phyloP scores from a whole-genome alignment of 1,140 invertebrate genomes.

The Harlomillsia oculata region DNA sequence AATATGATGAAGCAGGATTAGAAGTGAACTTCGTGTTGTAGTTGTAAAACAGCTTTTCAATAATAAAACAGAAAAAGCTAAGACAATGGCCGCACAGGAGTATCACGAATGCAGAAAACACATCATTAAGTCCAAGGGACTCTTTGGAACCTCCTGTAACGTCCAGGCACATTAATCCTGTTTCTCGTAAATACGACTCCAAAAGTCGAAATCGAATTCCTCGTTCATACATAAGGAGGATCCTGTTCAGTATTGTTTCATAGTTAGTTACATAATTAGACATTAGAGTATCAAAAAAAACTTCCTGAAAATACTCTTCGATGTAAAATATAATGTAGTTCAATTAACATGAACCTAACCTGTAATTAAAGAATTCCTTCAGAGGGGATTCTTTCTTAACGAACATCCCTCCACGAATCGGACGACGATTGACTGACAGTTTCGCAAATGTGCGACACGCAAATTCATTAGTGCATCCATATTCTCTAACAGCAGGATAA shows the following conservation, averaged over 20 bases:
- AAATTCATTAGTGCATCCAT: not conserved
- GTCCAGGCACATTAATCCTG: not conserved
- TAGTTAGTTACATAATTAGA: not conserved
- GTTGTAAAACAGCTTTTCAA: not conserved
- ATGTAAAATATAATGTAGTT: not conserved
- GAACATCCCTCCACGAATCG: conserved; percentile 1
- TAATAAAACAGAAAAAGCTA: not conserved
- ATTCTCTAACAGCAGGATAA: not conserved
- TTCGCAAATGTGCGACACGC: not conserved
- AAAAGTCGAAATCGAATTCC: not conserved
- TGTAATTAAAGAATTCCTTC: conserved; percentile 3
- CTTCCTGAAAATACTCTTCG: not conserved
- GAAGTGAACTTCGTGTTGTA: not conserved
- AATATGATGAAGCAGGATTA: not conserved
- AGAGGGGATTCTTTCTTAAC: not conserved
- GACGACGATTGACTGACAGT: not conserved
- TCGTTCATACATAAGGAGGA: not conserved
- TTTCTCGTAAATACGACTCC: not conserved
- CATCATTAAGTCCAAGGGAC: not conserved
- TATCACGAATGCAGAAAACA: not conserved
- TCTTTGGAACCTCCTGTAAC: not conserved
- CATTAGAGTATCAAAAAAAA: not conserved
- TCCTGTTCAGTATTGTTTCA: too few relatives aligned
- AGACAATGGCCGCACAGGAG: not conserved
- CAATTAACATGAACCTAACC: not conserved